phyloP scores from a whole-genome alignment of 2,113 vertebrate species.

The Onychostruthus taczanowskii region DNA sequence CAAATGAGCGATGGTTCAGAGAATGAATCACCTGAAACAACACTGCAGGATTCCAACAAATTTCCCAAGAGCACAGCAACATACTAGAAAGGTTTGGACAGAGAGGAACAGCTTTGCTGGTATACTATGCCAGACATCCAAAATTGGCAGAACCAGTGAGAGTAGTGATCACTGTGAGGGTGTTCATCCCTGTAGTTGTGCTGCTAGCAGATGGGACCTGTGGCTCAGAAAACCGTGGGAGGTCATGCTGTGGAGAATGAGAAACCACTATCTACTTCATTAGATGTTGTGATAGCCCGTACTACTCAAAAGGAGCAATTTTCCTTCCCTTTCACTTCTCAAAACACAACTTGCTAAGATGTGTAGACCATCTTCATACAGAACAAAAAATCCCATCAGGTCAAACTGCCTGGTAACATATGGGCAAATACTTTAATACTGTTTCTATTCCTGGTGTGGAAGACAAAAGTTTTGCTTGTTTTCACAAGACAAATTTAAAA shows the following conservation, averaged over 20 bases:
- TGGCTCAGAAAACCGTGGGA: background rate
- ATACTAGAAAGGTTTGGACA: background rate
- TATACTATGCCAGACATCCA: background rate
- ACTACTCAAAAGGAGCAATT: background rate
- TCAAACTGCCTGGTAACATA: background rate
- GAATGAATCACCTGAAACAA: background rate
- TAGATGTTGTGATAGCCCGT: background rate
- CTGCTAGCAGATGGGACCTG: background rate
- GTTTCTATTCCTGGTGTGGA: background rate
- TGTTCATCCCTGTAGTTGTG: background rate
- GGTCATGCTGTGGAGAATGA: background rate
- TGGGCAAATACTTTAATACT: background rate
- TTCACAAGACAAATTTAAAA: background rate
- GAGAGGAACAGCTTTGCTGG: background rate
- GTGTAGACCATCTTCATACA: fast-evolving
- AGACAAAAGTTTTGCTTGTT: background rate
- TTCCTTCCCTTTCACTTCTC: background rate
- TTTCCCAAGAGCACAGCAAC: background rate
- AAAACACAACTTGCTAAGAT: background rate
- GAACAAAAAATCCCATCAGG: background rate
- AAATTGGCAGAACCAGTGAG: background rate
- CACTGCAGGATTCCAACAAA: background rate
- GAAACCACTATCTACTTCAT: background rate
- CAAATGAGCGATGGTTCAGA: background rate
- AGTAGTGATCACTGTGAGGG: background rate